phyloP scores from a whole-genome alignment of 2,888 invertebrate species.

The Pegoplata infirma region DNA sequence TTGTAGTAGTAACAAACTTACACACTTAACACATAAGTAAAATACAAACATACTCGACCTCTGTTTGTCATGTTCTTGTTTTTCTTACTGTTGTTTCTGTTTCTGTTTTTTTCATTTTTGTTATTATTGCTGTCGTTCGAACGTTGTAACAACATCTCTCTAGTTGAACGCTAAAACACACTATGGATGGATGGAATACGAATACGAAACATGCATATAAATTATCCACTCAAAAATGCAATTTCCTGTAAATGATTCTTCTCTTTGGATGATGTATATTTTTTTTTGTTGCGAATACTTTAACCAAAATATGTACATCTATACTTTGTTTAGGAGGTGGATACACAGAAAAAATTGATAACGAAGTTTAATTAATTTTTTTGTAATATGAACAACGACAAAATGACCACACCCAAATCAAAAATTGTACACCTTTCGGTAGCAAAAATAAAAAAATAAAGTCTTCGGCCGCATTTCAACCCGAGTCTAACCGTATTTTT shows the following conservation, averaged over 20 bases:
- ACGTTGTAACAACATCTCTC: background rate
- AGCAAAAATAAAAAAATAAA: no score
- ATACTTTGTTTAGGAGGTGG: background rate
- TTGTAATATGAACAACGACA: no score
- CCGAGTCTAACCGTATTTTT: no score
- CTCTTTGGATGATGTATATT: constrained; percentile 14
- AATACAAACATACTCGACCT: constrained; percentile 53
- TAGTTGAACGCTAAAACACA: background rate
- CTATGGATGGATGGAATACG: background rate
- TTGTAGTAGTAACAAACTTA: background rate
- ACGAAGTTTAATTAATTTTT: no score
- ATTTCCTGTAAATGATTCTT: constrained; percentile 68
- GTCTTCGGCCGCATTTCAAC: no score
- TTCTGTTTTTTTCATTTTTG: constrained; percentile 12
- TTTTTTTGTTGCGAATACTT: constrained; percentile 32
- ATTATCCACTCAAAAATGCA: constrained; percentile 72
- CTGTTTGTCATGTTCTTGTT: constrained; percentile 31
- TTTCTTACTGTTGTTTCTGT: constrained; percentile 12
- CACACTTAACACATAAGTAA: constrained; percentile 27
- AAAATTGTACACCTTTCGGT: no score
- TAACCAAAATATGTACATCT: background rate
- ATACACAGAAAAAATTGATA: no score
- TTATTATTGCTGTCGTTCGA: background rate
- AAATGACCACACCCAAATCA: no score
- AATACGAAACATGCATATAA: constrained; percentile 68